Percentiles rank a stretch among this genome's conserved stretches.
These are phyloP conservation scores for Aldrovandia affinis DNA, from an alignment of 2,797 vertebrate genomes.

Conservation along the genomic window DNA sequence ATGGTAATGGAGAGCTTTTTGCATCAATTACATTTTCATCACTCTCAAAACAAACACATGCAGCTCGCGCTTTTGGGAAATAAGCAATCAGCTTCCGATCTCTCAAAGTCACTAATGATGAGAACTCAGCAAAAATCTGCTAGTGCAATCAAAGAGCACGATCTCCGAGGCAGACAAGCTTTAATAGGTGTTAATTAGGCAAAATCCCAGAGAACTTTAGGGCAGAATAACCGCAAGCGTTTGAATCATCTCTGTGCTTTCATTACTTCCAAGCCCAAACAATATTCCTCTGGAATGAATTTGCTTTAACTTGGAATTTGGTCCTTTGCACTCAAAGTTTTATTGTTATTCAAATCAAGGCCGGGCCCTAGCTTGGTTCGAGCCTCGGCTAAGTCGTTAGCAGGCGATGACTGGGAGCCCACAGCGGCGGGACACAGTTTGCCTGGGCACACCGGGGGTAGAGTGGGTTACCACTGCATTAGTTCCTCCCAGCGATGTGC, in stretches of 20 bases:
- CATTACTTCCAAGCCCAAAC: not conserved
- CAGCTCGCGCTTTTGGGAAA: not conserved
- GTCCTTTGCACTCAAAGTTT: not conserved
- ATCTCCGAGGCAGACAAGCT: not conserved
- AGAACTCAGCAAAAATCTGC: not conserved
- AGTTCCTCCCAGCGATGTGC: not conserved
- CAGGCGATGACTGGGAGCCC: not conserved
- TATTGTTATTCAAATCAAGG: not conserved
- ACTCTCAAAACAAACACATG: not conserved
- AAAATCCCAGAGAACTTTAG: not conserved
- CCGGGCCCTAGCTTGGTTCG: not conserved
- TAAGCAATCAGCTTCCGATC: not conserved
- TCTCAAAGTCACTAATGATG: not conserved
- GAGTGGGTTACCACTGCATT: not conserved
- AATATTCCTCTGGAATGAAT: not conserved
- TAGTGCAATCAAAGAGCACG: not conserved
- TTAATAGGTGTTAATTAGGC: not conserved
- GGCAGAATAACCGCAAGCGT: not conserved
- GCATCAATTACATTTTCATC: conserved; percentile 16
- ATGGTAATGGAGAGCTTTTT: conserved; percentile 16
- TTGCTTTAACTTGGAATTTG: not conserved
- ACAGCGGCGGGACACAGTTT: not conserved
- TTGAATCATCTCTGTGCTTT: not conserved
- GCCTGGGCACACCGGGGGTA: not conserved
- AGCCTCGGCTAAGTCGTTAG: not conserved